These are phyloP conservation scores for Drosophila parthenogenetica DNA, from an alignment of 2,888 invertebrate species.

Conservation along the genomic window DNA sequence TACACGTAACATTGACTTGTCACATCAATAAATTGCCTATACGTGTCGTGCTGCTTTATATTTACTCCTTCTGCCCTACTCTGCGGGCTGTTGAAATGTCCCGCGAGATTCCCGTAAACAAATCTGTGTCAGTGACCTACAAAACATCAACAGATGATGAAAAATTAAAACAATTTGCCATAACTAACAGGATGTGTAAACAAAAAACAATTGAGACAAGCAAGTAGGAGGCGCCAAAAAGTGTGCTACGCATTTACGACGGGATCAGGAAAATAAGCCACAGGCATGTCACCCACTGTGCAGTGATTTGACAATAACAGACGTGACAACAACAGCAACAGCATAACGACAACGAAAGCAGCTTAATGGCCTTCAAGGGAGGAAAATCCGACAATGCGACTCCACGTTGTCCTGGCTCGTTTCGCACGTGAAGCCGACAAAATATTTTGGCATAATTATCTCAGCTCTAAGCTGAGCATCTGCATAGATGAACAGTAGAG, in stretches of 20 bases:
- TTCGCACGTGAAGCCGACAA: slow-evolving; percentile 55
- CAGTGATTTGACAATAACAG: slow-evolving; percentile 34
- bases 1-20: slow-evolving; percentile 31
- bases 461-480: slow-evolving; percentile 28
- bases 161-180: slow-evolving; percentile 18
- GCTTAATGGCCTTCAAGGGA: slow-evolving; percentile 39
- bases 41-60: slow-evolving; percentile 1
- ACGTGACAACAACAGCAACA: slow-evolving; percentile 7
- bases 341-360: slow-evolving; percentile 5
- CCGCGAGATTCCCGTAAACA: slow-evolving; percentile 1
- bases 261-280: slow-evolving; percentile 53
- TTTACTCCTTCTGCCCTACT: background rate
- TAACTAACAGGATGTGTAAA: slow-evolving; percentile 27
- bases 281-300: slow-evolving; percentile 40
- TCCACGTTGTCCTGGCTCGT: slow-evolving; percentile 6
- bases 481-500: background rate
- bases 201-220: background rate
- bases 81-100: slow-evolving; percentile 23
- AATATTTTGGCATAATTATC: slow-evolving; percentile 71
- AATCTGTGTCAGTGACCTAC: slow-evolving; percentile 1
- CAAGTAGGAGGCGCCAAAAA: slow-evolving; percentile 37
- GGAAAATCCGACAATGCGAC: slow-evolving; percentile 21
- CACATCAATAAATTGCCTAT: slow-evolving; percentile 9
- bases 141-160: background rate
- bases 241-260: slow-evolving; percentile 42